These are phyloP conservation scores for Trichopria drosophilae DNA, from an alignment of 2,888 invertebrate species.

Conservation along the genomic window DNA sequence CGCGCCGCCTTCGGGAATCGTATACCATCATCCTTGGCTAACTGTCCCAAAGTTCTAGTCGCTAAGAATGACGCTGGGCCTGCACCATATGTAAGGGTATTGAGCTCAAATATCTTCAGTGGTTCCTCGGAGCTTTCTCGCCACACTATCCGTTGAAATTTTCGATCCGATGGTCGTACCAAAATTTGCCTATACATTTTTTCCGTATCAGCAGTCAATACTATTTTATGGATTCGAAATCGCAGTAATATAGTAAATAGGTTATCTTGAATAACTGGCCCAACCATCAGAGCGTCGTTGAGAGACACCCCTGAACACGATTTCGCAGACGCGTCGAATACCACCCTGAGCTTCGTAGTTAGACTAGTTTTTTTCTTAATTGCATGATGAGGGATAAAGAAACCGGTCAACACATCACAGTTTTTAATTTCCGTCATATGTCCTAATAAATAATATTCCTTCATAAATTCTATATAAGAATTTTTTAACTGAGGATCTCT, in stretches of 20 bases:
- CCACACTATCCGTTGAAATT: slow-evolving; percentile 41
- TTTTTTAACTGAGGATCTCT: background rate
- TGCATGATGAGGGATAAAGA: too few species aligned
- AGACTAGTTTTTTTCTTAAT: too few species aligned
- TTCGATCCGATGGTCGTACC: slow-evolving; percentile 26
- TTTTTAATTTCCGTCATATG: too few species aligned
- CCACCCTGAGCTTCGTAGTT: too few species aligned
- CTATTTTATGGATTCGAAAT: slow-evolving; percentile 35
- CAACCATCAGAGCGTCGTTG: slow-evolving; percentile 27
- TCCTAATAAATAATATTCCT: background rate
- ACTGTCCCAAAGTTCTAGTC: slow-evolving; percentile 27
- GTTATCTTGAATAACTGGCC: slow-evolving; percentile 28
- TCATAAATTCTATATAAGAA: slow-evolving; percentile 5
- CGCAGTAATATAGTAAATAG: slow-evolving; percentile 34
- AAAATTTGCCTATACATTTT: slow-evolving; percentile 41
- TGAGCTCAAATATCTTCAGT: slow-evolving; percentile 29
- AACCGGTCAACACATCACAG: too few species aligned
- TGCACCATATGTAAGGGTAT: slow-evolving; percentile 39
- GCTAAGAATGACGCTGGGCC: slow-evolving; percentile 36
- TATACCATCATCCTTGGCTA: slow-evolving; percentile 14
- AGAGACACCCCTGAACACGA: slow-evolving; percentile 21
- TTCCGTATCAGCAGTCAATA: slow-evolving; percentile 37
- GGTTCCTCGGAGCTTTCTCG: slow-evolving; percentile 20
- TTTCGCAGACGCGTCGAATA: too few species aligned
- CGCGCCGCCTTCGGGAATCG: slow-evolving; percentile 5